phyloP scores from a whole-genome alignment of 2,113 vertebrate genomes.

The Tyrannus savana region DNA sequence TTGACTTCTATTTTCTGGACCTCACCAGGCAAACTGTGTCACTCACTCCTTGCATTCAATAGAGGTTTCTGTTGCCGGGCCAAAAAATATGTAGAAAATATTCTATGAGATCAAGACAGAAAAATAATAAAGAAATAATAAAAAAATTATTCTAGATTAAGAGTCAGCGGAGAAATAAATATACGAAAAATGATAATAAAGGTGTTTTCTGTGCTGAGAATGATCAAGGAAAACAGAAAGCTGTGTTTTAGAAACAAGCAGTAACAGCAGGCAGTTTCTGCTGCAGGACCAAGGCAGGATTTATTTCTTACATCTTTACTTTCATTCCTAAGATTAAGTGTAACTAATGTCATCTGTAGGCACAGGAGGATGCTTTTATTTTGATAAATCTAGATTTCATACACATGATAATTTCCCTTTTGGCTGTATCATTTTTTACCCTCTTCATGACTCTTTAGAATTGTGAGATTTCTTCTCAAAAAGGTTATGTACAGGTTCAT shows the following conservation, averaged over 20 bases:
- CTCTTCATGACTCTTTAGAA: background rate
- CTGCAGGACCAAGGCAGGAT: background rate
- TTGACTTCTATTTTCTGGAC: background rate
- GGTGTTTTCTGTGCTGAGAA: background rate
- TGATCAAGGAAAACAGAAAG: background rate
- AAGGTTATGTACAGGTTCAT: background rate
- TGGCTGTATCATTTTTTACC: background rate
- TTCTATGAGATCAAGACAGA: background rate
- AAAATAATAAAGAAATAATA: background rate
- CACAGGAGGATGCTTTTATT: background rate
- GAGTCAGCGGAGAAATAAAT: background rate
- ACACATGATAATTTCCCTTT: background rate
- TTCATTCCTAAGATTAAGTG: background rate
- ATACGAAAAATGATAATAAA: background rate
- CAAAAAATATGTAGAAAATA: background rate
- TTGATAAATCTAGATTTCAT: background rate
- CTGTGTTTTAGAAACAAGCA: background rate
- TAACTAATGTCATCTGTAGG: background rate
- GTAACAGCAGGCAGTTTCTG: background rate
- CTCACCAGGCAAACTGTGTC: background rate
- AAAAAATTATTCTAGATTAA: background rate
- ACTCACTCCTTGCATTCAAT: background rate
- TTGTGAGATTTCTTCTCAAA: background rate
- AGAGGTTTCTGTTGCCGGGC: background rate
- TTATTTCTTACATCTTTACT: background rate